These are phyloP conservation scores for Eupithecia subumbrata DNA, from an alignment of 2,888 invertebrate genomes.

Conservation along the genomic window DNA sequence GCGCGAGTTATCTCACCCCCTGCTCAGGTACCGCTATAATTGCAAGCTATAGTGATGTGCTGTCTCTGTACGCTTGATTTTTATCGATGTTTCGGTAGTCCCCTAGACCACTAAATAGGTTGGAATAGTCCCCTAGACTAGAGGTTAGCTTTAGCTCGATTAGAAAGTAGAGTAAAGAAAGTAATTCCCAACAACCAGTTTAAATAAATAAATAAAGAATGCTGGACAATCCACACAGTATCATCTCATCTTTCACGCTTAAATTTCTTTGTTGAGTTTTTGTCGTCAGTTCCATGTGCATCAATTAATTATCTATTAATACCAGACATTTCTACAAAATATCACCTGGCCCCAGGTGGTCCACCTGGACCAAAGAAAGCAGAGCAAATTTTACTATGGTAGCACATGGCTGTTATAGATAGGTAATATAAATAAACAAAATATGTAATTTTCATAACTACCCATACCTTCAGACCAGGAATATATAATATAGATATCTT, in stretches of 20 bases:
- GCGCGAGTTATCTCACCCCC: slow-evolving; percentile 66
- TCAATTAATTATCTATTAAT: neutral
- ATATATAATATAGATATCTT: too few species aligned
- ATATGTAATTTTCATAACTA: too few species aligned
- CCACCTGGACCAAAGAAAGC: too few species aligned
- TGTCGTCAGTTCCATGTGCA: neutral
- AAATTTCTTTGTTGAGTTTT: neutral
- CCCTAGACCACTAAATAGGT: neutral
- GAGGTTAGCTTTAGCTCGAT: neutral
- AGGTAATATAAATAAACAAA: too few species aligned
- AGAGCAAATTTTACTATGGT: neutral
- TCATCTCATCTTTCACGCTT: neutral
- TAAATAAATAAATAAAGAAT: neutral
- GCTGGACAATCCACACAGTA: neutral
- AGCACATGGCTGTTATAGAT: too few species aligned
- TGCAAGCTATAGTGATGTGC: slow-evolving; percentile 36
- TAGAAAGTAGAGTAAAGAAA: neutral
- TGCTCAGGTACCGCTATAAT: slow-evolving; percentile 68
- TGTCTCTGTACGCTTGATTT: neutral
- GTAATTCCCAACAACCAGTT: neutral
- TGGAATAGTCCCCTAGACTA: neutral
- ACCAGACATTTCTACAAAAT: neutral
- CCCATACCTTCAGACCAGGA: neutral
- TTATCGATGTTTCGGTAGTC: slow-evolving; percentile 34
- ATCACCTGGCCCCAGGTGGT: too few species aligned